Conservation (phyloP, 2,113 vertebrate genomes). For the Apodemus sylvaticus region DNA sequence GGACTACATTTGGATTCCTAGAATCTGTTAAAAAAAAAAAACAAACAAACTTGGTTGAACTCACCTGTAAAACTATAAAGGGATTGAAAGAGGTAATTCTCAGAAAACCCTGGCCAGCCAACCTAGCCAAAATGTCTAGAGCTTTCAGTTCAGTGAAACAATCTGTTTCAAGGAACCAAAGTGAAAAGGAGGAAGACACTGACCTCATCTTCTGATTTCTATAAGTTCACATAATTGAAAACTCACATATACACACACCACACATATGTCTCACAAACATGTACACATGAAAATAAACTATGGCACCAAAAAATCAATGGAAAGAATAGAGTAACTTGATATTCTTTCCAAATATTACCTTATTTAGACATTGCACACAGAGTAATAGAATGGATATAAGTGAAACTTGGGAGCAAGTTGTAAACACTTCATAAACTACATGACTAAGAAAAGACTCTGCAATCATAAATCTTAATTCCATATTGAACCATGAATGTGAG, state of each 20-base stretch:
- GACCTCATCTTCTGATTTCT: not conserved
- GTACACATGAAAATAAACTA: not conserved
- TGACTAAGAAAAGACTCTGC: not conserved
- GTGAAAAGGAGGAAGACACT: not conserved
- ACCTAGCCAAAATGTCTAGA: not conserved
- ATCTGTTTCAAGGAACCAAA: not conserved
- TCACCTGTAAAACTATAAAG: not conserved
- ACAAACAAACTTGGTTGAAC: no score
- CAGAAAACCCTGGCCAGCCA: not conserved
- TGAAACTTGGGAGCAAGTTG: not conserved
- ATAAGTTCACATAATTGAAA: not conserved
- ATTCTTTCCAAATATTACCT: not conserved
- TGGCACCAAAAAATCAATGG: not conserved
- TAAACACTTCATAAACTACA: not conserved
- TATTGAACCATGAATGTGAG: not conserved
- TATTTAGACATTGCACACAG: not conserved
- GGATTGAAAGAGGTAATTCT: not conserved
- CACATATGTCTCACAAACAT: not conserved
- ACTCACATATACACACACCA: not conserved
- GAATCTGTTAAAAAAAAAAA: not conserved
- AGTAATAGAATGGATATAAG: not conserved
- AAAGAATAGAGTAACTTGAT: not conserved
- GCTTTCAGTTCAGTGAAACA: not conserved
- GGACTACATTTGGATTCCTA: not conserved
- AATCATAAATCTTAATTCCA: constrained; percentile 25